Evolutionary conservation across 2,797 vertebrate genomes (phyloP).

Genomic region (Cryptoprocta ferox): DNA sequence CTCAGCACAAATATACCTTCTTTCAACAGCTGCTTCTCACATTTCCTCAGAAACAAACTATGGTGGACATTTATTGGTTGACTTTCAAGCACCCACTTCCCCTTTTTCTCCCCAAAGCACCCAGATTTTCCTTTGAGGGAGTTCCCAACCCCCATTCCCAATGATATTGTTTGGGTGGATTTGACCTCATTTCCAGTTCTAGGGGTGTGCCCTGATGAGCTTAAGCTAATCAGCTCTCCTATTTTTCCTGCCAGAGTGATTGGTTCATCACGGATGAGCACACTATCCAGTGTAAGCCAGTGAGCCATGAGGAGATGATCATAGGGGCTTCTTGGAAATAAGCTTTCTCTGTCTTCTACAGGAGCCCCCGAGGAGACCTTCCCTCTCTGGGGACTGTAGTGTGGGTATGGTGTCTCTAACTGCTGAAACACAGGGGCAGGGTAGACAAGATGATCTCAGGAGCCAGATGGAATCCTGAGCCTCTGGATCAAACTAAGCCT

Average conservation of each 20-base stretch:
- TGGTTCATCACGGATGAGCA: not conserved
- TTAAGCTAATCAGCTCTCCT: not conserved
- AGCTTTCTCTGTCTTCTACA: not conserved
- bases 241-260: not conserved
- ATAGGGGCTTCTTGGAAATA: not conserved
- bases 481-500: not conserved
- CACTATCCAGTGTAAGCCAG: not conserved
- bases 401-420: not conserved
- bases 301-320: not conserved
- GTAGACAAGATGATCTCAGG: not conserved
- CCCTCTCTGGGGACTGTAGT: too few relatives aligned
- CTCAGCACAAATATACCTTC: not conserved
- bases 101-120: not conserved
- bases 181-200: not conserved
- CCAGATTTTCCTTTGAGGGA: not conserved
- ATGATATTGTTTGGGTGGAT: not conserved
- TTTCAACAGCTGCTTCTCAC: not conserved
- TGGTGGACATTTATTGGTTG: not conserved
- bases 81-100: not conserved
- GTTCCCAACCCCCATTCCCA: not conserved
- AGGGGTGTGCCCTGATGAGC: not conserved
- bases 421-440: not conserved
- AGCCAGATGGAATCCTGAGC: not conserved
- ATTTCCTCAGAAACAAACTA: not conserved
- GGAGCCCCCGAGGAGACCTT: not conserved